These are phyloP conservation scores for Smittia sp. DNA, from an alignment of 2,888 invertebrate species.

Conservation along the genomic window DNA sequence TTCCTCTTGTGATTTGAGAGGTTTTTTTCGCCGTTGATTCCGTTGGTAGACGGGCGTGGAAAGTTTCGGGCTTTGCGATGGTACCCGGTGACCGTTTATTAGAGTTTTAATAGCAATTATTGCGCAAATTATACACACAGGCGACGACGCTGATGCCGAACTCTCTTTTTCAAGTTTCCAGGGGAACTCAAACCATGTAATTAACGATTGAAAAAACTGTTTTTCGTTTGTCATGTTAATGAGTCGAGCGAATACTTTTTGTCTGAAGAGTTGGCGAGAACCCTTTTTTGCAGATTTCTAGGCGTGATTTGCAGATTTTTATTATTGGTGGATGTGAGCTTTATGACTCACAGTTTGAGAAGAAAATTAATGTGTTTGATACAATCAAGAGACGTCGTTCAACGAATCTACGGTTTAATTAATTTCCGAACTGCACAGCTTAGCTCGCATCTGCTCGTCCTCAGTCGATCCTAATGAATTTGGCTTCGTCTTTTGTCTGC, in stretches of 20 bases:
- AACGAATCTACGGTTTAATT: not conserved
- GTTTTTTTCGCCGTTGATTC: conserved; percentile 10
- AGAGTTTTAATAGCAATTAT: not conserved
- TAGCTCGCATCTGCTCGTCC: conserved; percentile 4
- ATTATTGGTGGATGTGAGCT: not conserved
- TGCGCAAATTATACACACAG: conserved; percentile 13
- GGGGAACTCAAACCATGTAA: conserved; percentile 4
- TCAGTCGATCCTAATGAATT: not conserved
- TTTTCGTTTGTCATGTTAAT: conserved; percentile 18
- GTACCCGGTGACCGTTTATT: not conserved
- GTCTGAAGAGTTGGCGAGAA: not conserved
- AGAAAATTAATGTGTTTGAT: too few relatives aligned
- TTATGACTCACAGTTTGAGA: not conserved
- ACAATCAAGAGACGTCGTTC: not conserved
- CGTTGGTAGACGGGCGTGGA: not conserved
- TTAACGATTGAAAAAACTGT: conserved; percentile 6
- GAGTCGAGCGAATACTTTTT: not conserved
- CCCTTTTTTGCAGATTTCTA: conserved; percentile 9
- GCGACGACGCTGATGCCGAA: not conserved
- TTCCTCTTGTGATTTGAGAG: not conserved
- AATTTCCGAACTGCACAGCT: not conserved
- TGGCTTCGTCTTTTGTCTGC: not conserved
- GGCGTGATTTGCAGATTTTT: not conserved
- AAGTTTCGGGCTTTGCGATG: not conserved
- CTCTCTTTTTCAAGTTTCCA: not conserved